These are phyloP conservation scores for Bursaphelenchus okinawaensis DNA, from an alignment of 2,888 invertebrate species.

Conservation along the genomic window DNA sequence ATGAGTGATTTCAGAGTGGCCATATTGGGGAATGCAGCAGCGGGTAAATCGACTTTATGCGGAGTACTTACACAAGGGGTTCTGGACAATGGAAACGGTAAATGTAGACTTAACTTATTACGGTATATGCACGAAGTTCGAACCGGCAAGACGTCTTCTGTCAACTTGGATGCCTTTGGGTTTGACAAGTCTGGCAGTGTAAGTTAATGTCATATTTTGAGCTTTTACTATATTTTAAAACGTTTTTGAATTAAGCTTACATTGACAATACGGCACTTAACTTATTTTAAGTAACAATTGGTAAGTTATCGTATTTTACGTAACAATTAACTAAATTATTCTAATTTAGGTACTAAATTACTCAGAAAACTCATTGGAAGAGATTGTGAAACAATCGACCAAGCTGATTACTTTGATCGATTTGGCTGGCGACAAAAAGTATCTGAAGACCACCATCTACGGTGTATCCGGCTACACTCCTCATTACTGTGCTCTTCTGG, in stretches of 20 bases:
- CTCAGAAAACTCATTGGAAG: conserved; percentile 58
- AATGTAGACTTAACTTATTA: conserved; percentile 90
- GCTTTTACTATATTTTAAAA: not conserved
- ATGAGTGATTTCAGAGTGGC: conserved; percentile 67
- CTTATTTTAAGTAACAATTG: no score
- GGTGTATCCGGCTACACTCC: conserved; percentile 70
- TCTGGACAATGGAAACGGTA: conserved; percentile 81
- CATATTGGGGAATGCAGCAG: conserved; percentile 88
- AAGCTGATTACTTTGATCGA: conserved; percentile 91
- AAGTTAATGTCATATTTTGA: not conserved
- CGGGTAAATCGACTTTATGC: conserved; percentile 81
- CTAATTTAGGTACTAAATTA: conserved; percentile 47
- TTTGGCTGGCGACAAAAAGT: conserved; percentile 90
- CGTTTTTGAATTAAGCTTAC: no score
- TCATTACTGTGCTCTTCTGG: conserved; percentile 59
- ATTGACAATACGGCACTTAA: no score
- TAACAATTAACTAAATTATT: not conserved
- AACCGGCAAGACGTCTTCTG: conserved; percentile 88
- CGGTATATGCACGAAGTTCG: conserved; percentile 85
- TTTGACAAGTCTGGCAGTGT: conserved; percentile 68
- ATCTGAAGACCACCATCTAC: conserved; percentile 86
- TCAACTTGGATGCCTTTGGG: conserved; percentile 78
- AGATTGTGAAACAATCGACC: conserved; percentile 84
- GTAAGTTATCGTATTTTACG: no score
- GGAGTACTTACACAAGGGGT: conserved; percentile 93